These are phyloP conservation scores for Corapipo altera DNA, from an alignment of 2,113 vertebrate species.

Conservation along the genomic window DNA sequence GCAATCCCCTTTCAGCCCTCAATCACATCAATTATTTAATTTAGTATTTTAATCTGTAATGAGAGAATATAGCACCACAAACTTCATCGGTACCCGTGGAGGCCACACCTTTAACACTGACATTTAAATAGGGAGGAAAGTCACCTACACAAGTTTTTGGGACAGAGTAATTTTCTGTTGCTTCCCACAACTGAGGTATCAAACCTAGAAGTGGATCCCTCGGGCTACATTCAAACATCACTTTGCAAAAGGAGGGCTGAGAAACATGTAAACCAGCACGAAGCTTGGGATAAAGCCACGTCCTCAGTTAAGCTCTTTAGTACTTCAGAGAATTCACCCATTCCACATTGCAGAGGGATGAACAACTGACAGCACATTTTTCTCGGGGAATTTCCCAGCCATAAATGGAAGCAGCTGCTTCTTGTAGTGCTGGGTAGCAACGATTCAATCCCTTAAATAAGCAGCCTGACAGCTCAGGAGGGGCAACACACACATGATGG, in stretches of 20 bases:
- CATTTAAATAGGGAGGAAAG: background rate
- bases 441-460: background rate
- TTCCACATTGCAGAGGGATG: background rate
- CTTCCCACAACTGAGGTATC: background rate
- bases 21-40: background rate
- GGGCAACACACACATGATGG: background rate
- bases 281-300: background rate
- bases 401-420: slow-evolving; percentile 18
- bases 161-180: background rate
- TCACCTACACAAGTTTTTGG: background rate
- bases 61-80: background rate
- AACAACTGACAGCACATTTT: background rate
- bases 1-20: background rate
- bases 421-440: background rate
- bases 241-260: background rate
- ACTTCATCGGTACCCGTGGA: background rate
- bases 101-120: background rate
- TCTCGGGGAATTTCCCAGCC: slow-evolving; percentile 23
- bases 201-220: background rate
- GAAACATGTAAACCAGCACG: background rate
- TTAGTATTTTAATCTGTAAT: background rate
- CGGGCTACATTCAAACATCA: background rate
- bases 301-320: background rate
- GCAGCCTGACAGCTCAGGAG: background rate
- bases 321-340: background rate